Conservation (phyloP, 2,888 invertebrate species). For the Chorisops tibialis region DNA sequence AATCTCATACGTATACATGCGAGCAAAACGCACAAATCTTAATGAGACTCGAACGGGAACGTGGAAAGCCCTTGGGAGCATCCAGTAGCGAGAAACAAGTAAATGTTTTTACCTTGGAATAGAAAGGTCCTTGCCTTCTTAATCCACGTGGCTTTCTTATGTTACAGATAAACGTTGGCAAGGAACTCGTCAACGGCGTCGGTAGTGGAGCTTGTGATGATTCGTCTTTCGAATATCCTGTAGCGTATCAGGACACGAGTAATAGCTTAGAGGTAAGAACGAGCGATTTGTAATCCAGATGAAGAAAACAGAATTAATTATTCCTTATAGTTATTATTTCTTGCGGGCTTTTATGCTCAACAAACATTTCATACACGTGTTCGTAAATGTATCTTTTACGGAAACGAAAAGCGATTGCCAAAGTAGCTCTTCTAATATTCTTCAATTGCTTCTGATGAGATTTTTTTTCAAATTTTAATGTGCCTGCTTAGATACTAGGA, state of each 20-base stretch:
- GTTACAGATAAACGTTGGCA: conserved; percentile 26
- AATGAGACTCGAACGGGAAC: conserved; percentile 52
- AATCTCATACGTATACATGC: conserved; percentile 54
- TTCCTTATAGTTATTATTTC: too few species aligned
- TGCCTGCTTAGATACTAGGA: too few species aligned
- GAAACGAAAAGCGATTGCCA: too few species aligned
- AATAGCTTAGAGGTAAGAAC: conserved; percentile 29
- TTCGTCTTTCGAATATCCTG: conserved; percentile 27
- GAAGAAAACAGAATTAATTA: too few species aligned
- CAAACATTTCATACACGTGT: too few species aligned
- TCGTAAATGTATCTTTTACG: too few species aligned
- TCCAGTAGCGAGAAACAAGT: conserved; percentile 40
- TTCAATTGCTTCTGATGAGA: too few species aligned
- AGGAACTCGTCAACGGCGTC: conserved; percentile 11
- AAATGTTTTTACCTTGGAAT: conserved; percentile 16
- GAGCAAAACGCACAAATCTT: conserved; percentile 55
- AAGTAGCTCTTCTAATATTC: too few species aligned
- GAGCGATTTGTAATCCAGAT: too few species aligned
- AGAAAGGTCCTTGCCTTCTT: not conserved
- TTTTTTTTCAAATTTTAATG: too few species aligned
- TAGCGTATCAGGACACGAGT: conserved; percentile 27
- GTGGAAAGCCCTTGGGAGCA: conserved; percentile 36
- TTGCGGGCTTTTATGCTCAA: too few species aligned
- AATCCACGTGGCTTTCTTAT: not conserved
- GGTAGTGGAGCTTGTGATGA: conserved; percentile 27